phyloP scores from a whole-genome alignment of 1,140 invertebrate species.

The Eubasilissa regina region DNA sequence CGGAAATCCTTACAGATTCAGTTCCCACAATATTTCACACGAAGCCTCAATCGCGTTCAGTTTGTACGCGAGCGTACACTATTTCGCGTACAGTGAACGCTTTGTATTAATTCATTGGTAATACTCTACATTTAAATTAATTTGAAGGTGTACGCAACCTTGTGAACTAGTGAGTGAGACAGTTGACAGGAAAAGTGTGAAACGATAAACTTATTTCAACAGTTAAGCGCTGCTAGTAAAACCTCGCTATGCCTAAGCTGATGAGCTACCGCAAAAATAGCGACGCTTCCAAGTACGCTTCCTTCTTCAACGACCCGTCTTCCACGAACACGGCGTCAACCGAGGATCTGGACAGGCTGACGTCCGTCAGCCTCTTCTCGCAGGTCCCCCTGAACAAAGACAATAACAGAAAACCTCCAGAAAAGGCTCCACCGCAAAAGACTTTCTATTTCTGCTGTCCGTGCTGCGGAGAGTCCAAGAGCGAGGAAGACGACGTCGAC shows the following conservation, averaged over 20 bases:
- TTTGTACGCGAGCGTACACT: no score
- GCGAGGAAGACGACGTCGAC: slow-evolving; percentile 68
- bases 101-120: no score
- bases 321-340: slow-evolving; percentile 52
- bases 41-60: no score
- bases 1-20: background rate
- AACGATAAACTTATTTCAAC: no score
- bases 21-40: no score
- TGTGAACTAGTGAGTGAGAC: no score
- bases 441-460: slow-evolving; percentile 49
- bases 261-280: slow-evolving; percentile 60
- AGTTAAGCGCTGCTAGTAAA: background rate
- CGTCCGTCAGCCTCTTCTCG: slow-evolving; percentile 43
- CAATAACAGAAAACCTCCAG: slow-evolving; percentile 43
- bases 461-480: slow-evolving; percentile 54
- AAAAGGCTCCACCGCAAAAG: slow-evolving; percentile 17
- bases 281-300: slow-evolving; percentile 61
- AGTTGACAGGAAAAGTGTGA: no score
- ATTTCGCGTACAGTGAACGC: no score
- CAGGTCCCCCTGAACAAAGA: slow-evolving; percentile 35
- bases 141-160: no score
- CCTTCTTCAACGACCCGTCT: slow-evolving; percentile 59
- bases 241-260: slow-evolving; percentile 61
- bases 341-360: slow-evolving; percentile 52
- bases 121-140: no score